Evolutionary conservation across 2,113 vertebrate genomes (phyloP), one percentile per base, ranked within the genome.

Genomic region (Hystrix cristata): DNA sequence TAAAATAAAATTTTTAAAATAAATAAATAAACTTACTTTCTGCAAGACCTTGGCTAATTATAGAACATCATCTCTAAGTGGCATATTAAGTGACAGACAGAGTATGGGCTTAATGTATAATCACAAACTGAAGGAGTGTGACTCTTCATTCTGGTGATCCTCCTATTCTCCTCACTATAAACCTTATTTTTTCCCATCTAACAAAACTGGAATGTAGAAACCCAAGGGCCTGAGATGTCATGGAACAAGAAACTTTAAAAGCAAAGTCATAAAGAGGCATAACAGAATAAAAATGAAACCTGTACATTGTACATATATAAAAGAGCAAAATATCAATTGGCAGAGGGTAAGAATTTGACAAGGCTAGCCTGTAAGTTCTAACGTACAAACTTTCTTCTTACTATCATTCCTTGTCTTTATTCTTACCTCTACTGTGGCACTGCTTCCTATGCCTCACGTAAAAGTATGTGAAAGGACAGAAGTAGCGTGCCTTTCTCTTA

Each of bases 11-110:
- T 2, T 38, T 38, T 38, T 38, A 38, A 38, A 38, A 38, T 38
- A 38, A 38, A 38, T 38, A 38, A 38, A 38, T 96, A 97, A 98
- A 96, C 92, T 89, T 85, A 88, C 94, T 93, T 97, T 94, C 65
- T 74, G 38, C 78, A 95, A 80, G 69, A 95, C 74, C 84, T 90
- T 90, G 55, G 78, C 82, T 97, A 97, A 97, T 97, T 96, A 93
- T 1, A 94, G 51, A 96, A 95, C 67, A 88, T 34, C 72, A 95
- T 69, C 87, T 53, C 64, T 76, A 96, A 89, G 94, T 9, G 82
- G 94, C 90, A 95, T 46, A 64, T 27, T 67, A 92, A 91, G 97
- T 90, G 87, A 87, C 65, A 96, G 87, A 87, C 65, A 96, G 92
- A 74, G 79, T 65, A 38, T 14, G 71, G 46, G 65, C 81, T 94